Conservation (phyloP, 2,888 invertebrate genomes). For the Heteromurus nitidus region DNA sequence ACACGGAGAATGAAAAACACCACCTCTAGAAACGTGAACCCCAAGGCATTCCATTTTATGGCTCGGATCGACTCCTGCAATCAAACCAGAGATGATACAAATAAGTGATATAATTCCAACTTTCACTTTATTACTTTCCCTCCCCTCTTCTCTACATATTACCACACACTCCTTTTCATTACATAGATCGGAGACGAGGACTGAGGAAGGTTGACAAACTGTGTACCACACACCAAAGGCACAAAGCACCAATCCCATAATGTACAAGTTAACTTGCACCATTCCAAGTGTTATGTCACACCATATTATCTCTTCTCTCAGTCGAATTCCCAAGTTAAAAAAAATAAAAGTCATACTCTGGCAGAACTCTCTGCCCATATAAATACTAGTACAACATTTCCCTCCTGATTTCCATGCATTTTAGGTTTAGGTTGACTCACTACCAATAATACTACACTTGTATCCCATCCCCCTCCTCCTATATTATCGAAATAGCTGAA, state of each 20-base stretch:
- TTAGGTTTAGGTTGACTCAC: too few relatives aligned
- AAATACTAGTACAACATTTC: too few relatives aligned
- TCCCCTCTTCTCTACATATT: too few relatives aligned
- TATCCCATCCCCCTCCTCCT: too few relatives aligned
- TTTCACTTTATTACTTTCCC: not conserved
- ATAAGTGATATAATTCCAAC: not conserved
- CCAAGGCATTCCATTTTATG: constrained; percentile 68
- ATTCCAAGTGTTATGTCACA: not conserved
- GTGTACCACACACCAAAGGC: not conserved
- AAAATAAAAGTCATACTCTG: not conserved
- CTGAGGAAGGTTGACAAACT: too few relatives aligned
- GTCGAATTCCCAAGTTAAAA: too few relatives aligned
- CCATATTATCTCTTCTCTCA: not conserved
- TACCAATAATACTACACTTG: too few relatives aligned
- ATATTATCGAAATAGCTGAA: too few relatives aligned
- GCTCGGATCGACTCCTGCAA: constrained; percentile 65
- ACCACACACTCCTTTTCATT: too few relatives aligned
- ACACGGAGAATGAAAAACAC: constrained; percentile 66
- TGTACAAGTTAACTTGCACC: constrained; percentile 4
- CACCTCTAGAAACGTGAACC: constrained; percentile 65
- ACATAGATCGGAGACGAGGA: too few relatives aligned
- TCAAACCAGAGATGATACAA: constrained; percentile 51
- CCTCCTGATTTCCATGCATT: too few relatives aligned
- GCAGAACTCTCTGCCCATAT: not conserved
- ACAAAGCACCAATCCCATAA: constrained; percentile 1